Percentiles rank a stretch among this genome's conserved stretches.
These are phyloP conservation scores for Rhinopomastus cyanomelas DNA, from an alignment of 2,113 vertebrate genomes.

Conservation along the genomic window DNA sequence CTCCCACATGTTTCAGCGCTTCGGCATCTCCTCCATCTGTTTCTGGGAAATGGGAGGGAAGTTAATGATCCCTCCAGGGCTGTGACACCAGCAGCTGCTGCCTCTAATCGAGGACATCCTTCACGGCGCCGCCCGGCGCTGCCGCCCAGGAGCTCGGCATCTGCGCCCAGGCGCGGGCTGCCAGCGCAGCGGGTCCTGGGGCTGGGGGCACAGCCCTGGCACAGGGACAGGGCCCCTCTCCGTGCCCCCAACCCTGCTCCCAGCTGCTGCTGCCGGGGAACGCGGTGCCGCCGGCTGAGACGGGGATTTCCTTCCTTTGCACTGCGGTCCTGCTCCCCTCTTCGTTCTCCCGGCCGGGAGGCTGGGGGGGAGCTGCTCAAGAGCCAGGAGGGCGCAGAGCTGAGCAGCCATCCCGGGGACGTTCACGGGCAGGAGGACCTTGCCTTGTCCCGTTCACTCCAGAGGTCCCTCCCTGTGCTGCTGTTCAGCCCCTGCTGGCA, in stretches of 20 bases:
- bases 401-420: not conserved
- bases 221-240: not conserved
- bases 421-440: constrained; percentile 21
- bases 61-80: constrained; percentile 81
- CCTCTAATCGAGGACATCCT: constrained; percentile 81
- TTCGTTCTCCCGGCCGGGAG: constrained; percentile 12
- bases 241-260: not conserved
- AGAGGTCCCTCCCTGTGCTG: not conserved
- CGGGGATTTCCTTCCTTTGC: not conserved
- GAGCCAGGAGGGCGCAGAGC: not conserved
- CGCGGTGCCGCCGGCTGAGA: not conserved
- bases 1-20: constrained; percentile 75
- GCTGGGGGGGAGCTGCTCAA: not conserved
- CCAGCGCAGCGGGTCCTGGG: too few relatives aligned
- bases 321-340: not conserved
- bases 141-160: too few relatives aligned
- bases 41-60: constrained; percentile 73
- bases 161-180: too few relatives aligned
- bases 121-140: constrained; percentile 54
- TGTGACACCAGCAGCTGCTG: constrained; percentile 84
- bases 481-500: not conserved
- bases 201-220: constrained; percentile 15
- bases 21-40: constrained; percentile 77
- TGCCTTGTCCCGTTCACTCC: constrained; percentile 6
- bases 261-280: constrained; percentile 40